A percentile compares a stretch with the other conserved stretches of the same genome.
Evolutionary conservation across 92 coral and sea anemone species (phyloP).

Genomic region (Bergia sp.): DNA sequence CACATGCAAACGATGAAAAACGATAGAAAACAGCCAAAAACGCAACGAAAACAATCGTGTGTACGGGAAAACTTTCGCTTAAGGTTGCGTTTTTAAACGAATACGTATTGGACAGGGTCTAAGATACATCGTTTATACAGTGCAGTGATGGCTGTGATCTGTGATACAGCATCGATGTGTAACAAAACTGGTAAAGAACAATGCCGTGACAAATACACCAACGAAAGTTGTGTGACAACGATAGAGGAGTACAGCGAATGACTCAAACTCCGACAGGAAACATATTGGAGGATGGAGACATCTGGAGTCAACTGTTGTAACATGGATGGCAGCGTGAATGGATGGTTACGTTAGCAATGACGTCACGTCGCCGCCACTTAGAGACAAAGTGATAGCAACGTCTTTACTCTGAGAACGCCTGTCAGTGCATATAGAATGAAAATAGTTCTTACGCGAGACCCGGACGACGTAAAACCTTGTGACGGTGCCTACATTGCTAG

Average conservation of each 20-base stretch:
- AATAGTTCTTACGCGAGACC: conserved; percentile 45
- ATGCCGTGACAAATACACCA: not conserved
- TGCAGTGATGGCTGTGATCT: not conserved
- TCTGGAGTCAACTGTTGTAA: not conserved
- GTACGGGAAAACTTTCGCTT: no score
- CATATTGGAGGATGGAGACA: not conserved
- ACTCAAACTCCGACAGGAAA: not conserved
- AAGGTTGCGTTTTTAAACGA: no score
- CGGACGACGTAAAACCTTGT: conserved; percentile 47
- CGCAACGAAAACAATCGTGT: no score
- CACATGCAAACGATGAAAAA: no score
- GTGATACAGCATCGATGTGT: not conserved
- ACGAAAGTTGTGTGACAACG: not conserved
- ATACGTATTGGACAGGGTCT: not conserved
- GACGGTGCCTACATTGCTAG: conserved; percentile 48
- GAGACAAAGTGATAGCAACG: not conserved
- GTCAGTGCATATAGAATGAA: not conserved
- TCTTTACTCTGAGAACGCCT: not conserved
- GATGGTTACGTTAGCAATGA: not conserved
- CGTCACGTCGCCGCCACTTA: not conserved
- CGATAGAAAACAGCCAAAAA: no score
- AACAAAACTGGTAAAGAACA: not conserved
- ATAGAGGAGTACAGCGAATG: not conserved
- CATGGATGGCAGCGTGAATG: no score
- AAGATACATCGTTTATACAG: not conserved